Conservation (phyloP, 2,797 vertebrate genomes). For the Carduelis carduelis region DNA sequence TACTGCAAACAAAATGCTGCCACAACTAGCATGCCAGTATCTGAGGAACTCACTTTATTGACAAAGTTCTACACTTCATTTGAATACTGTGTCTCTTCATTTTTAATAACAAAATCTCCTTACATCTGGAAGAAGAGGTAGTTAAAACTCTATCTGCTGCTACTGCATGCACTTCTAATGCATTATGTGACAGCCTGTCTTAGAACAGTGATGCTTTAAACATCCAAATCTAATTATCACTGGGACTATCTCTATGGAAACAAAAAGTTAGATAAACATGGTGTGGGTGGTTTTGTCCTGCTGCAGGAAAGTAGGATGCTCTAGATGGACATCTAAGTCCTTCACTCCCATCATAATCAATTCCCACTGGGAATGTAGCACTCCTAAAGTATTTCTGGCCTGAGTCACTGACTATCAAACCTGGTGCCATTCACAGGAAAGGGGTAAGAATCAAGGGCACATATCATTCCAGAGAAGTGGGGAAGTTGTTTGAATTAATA, state of each 20-base stretch:
- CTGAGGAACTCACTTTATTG: background rate
- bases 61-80: background rate
- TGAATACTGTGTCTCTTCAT: background rate
- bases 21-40: background rate
- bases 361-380: background rate
- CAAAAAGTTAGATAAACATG: background rate
- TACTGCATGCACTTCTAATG: background rate
- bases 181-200: background rate
- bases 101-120: background rate
- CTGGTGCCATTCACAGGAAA: background rate
- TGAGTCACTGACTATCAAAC: background rate
- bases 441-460: background rate
- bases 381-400: background rate
- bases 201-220: background rate
- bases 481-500: background rate
- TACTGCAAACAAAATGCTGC: background rate
- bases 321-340: background rate
- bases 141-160: background rate
- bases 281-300: background rate
- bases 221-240: background rate
- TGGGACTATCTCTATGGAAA: background rate
- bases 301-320: background rate
- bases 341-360: background rate
- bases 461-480: background rate
- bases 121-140: background rate